phyloP scores from a whole-genome alignment of 2,113 vertebrate genomes.

The Gymnorhina tibicen region DNA sequence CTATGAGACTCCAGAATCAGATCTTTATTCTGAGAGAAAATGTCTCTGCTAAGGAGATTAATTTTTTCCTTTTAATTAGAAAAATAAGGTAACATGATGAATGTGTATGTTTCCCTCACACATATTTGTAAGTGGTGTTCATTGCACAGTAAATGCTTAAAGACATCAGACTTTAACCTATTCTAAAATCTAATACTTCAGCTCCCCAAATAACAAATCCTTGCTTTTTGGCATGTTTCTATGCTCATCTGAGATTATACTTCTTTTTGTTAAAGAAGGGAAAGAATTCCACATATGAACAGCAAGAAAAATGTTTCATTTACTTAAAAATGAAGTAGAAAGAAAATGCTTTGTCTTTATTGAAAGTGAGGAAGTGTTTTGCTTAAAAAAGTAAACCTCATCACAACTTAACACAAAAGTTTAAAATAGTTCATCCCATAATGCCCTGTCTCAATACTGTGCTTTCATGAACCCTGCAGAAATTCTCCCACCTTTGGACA shows the following conservation, averaged over 20 bases:
- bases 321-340: neutral
- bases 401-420: neutral
- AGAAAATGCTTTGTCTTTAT: neutral
- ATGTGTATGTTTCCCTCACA: neutral
- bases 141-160: neutral
- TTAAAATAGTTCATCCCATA: neutral
- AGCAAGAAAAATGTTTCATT: neutral
- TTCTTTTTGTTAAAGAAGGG: neutral
- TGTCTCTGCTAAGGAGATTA: neutral
- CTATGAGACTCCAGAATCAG: conserved; percentile 7
- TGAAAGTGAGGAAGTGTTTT: neutral
- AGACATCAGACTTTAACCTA: neutral
- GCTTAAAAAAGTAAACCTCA: neutral
- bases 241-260: neutral
- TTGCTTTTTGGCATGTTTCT: neutral
- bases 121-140: neutral
- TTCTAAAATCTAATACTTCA: neutral
- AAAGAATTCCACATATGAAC: neutral
- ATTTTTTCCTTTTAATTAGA: neutral
- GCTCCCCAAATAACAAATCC: neutral
- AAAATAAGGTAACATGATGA: neutral
- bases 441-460: neutral
- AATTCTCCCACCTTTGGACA: neutral
- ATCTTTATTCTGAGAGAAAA: conserved; percentile 41
- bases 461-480: neutral